Evolutionary conservation across 2,113 vertebrate species (phyloP), one percentile per base, ranked within the genome.

Genomic region (Calcarius ornatus): DNA sequence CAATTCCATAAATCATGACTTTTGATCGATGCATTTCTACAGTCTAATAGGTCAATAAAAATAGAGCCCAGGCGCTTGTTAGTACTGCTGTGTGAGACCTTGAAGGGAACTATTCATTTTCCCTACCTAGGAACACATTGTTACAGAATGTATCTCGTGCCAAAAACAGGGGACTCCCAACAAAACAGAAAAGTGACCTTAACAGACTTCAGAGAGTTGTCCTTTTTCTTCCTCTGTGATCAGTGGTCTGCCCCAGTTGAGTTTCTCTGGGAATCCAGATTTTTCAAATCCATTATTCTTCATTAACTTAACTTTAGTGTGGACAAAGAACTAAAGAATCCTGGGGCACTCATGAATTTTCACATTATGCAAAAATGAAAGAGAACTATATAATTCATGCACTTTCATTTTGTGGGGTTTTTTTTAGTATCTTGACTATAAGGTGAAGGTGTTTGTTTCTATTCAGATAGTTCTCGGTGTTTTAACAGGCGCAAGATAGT

Each of bases 271-370:
- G 59, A 47, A 75, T 60, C 43, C 57, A 56, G 24, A 16, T 71
- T 54, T 86, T 88, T 66, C n/a, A n/a, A 47, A 70, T 61, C 35
- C 15, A 12, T 91, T 91, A 30, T 86, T 92, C 59, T 83, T 80
- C 59, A 35, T 64, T 64, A 60, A 27, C 24, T 88, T 64, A n/a
- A 8, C 47, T 65, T 81, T 28, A 57, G 24, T 18, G 28, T 48
- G 48, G 42, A 54, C 1, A 2, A 76, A 79, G 30, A 68, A 13
- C 31, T 82, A 38, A 66, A 66, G 76, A 68, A 56, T 73, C 54
- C 45, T 40, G 16, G 40, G 35, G 5, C 33, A 47, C 53, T 83
- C 27, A 16, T 5, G 22, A 18, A 28, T n/a, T 92, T 69, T 56
- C 10, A 28, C 42, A 59, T 59, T 64, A 42, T 45, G 43, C 47